phyloP scores from a whole-genome alignment of 2,113 vertebrate species.

The Cardinalis cardinalis region DNA sequence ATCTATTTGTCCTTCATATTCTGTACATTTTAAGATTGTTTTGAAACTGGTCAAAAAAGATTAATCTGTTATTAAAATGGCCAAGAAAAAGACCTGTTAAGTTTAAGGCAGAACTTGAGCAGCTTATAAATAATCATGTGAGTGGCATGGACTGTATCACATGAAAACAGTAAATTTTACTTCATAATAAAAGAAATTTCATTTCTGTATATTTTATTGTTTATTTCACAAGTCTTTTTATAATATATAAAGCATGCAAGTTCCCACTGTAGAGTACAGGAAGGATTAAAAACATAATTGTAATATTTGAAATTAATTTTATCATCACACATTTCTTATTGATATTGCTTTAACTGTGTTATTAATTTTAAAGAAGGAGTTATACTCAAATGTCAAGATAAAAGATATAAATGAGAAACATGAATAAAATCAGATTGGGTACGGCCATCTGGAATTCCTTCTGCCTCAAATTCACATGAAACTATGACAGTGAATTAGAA shows the following conservation, averaged over 20 bases:
- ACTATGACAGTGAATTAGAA: neutral
- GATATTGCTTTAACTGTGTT: neutral
- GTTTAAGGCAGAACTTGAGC: neutral
- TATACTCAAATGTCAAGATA: constrained; percentile 22
- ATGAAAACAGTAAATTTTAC: neutral
- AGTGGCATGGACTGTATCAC: neutral
- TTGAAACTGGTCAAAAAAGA: neutral
- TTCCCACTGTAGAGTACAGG: neutral
- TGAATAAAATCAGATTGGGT: constrained; percentile 8
- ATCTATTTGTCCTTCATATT: neutral
- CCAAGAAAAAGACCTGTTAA: neutral
- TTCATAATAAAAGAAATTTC: neutral
- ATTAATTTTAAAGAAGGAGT: constrained; percentile 13
- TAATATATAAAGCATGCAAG: neutral
- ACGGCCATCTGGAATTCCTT: constrained; percentile 41
- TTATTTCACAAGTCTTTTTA: neutral
- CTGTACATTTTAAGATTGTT: neutral
- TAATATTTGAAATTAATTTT: neutral
- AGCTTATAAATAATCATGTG: neutral
- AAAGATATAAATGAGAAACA: neutral
- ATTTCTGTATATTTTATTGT: neutral
- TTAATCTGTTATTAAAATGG: neutral
- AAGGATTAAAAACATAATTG: neutral
- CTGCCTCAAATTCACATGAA: constrained; percentile 14
- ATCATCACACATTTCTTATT: neutral